Evolutionary conservation across 2,113 vertebrate species (phyloP).

Genomic region (Myodes glareolus): DNA sequence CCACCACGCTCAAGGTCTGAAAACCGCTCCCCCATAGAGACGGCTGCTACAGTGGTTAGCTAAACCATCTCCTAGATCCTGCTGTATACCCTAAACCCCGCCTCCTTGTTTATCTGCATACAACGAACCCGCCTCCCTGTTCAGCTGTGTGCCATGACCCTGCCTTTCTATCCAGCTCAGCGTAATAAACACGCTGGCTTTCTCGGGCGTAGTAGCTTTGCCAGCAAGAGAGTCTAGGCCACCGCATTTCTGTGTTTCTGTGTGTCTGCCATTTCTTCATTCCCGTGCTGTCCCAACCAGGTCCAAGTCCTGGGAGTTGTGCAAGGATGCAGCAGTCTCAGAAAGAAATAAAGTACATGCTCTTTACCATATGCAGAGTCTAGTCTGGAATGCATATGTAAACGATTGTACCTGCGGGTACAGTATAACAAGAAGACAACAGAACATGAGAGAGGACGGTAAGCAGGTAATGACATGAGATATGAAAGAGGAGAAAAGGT

Average conservation of each 20-base stretch:
- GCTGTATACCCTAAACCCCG: neutral
- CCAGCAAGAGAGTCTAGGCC: neutral
- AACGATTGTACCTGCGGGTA: neutral
- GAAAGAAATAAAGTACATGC: neutral
- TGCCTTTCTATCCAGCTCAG: neutral
- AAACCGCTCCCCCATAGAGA: neutral
- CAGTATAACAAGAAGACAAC: neutral
- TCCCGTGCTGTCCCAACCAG: neutral
- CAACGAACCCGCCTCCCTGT: neutral
- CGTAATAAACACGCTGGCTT: neutral
- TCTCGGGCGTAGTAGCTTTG: neutral
- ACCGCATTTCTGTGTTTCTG: neutral
- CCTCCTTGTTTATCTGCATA: neutral
- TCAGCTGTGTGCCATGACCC: neutral
- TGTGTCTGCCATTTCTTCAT: neutral
- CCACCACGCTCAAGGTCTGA: neutral
- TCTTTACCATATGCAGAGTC: neutral
- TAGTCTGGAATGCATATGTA: neutral
- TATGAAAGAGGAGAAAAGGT: neutral
- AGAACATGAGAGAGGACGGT: neutral
- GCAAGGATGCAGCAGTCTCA: neutral
- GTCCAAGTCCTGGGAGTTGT: neutral
- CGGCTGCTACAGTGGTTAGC: neutral
- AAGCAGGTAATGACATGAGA: neutral
- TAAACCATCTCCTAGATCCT: neutral